Percentiles rank a stretch among this genome's conserved stretches.
Conservation (phyloP, 1,140 invertebrate species). For the Littorina saxatilis region DNA sequence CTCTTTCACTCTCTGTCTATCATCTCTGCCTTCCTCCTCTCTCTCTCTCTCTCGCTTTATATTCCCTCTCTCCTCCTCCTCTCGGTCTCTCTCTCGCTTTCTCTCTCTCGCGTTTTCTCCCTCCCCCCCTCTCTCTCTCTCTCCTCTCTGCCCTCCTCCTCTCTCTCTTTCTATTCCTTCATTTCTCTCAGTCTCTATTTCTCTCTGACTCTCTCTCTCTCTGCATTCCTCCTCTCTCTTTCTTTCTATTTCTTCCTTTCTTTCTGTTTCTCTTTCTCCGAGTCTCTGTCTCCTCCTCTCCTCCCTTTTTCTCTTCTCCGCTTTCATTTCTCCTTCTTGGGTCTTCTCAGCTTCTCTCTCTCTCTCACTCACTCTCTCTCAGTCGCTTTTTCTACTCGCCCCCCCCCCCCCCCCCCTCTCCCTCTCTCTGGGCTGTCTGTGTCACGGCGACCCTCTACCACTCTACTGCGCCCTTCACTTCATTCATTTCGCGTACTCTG, state of each 20-base stretch:
- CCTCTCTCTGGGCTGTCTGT: too few relatives aligned
- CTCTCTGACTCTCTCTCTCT: constrained; percentile 7
- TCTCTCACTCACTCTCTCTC: too few relatives aligned
- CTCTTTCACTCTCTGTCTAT: background rate
- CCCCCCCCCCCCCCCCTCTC: too few relatives aligned
- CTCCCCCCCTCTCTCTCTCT: background rate
- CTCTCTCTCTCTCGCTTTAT: too few relatives aligned
- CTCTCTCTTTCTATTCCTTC: too few relatives aligned
- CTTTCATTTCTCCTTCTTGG: constrained; percentile 14
- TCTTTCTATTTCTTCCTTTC: background rate
- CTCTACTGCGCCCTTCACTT: too few relatives aligned
- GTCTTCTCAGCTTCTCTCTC: background rate
- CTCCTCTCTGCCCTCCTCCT: too few relatives aligned
- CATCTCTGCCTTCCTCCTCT: constrained; percentile 2
- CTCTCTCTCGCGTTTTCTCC: too few relatives aligned
- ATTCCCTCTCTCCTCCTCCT: background rate
- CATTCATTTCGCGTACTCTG: too few relatives aligned
- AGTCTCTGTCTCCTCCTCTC: background rate
- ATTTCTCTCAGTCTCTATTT: background rate
- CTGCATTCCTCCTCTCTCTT: background rate
- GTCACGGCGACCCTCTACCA: too few relatives aligned
- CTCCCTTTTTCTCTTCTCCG: constrained; percentile 2
- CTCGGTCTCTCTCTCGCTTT: too few relatives aligned
- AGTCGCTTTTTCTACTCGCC: too few relatives aligned
- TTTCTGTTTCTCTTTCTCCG: background rate